Conservation (phyloP, 1,140 invertebrate genomes). For the Diploscapter pachys region DNA sequence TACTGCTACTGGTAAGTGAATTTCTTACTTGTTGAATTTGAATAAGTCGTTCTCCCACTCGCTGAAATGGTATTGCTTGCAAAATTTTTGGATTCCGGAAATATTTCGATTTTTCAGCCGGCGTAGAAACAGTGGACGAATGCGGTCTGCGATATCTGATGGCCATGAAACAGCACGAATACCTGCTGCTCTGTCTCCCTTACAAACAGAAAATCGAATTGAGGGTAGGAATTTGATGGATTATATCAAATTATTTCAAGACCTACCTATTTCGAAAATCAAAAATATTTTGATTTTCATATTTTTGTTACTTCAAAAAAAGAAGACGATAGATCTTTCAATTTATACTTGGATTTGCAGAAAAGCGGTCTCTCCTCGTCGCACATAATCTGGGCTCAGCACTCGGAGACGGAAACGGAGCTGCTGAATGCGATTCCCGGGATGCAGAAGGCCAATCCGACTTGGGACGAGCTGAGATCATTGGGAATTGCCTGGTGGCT, state of each 20-base stretch:
- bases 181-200: constrained; percentile 84
- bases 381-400: constrained; percentile 96
- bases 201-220: constrained; percentile 74
- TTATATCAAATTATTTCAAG: background rate
- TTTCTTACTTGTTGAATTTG: no score
- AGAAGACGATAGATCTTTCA: background rate
- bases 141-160: constrained; percentile 91
- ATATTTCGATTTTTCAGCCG: constrained; percentile 12
- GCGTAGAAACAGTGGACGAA: constrained; percentile 80
- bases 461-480: constrained; percentile 87
- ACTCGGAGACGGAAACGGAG: constrained; percentile 95
- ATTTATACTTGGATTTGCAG: constrained; percentile 3
- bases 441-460: constrained; percentile 67
- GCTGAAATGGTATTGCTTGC: no score
- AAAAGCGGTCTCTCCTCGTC: constrained; percentile 77
- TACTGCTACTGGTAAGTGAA: constrained; percentile 18
- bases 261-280: background rate
- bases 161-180: constrained; percentile 95
- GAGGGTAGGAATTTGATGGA: constrained; percentile 60
- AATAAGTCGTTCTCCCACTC: no score
- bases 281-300: background rate
- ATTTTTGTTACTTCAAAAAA: no score
- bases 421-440: constrained; percentile 80
- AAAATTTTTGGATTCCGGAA: no score
- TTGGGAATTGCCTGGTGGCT: constrained; percentile 96